Evolutionary conservation across 2,797 vertebrate species (phyloP).

Genomic region (Paguma larvata): DNA sequence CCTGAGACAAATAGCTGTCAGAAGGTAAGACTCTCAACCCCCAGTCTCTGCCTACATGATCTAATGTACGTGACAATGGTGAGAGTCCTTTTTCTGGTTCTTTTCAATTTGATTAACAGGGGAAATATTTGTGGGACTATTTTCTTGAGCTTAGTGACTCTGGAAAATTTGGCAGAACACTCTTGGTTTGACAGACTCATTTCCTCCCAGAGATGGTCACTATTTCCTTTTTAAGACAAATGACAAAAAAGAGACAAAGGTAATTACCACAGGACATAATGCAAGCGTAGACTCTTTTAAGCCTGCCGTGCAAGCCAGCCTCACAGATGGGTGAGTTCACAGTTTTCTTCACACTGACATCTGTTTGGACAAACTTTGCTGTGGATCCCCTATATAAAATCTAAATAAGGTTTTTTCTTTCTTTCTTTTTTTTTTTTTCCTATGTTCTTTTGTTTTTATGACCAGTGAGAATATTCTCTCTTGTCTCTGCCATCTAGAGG

Average conservation of each 20-base stretch:
- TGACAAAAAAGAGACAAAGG: too few relatives aligned
- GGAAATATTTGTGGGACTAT: not conserved
- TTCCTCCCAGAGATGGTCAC: not conserved
- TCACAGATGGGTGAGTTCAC: not conserved
- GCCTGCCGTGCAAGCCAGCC: not conserved
- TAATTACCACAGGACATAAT: not conserved
- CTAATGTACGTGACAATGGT: not conserved
- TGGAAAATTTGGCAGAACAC: not conserved
- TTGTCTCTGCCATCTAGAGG: not conserved
- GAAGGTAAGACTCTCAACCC: not conserved
- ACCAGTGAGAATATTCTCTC: not conserved
- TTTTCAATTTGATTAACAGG: not conserved
- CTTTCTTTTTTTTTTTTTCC: not conserved
- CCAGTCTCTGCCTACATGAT: not conserved
- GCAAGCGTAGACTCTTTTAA: not conserved
- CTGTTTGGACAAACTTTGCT: not conserved
- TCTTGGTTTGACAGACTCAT: not conserved
- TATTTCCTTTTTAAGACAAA: not conserved
- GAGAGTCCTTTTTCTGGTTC: not conserved
- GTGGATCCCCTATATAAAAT: not conserved
- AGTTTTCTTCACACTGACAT: not conserved
- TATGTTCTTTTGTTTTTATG: not conserved
- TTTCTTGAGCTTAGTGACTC: not conserved
- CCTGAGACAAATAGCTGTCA: not conserved
- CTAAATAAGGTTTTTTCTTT: not conserved